Evolutionary conservation across 2,113 vertebrate genomes (phyloP).

Genomic region (Grus americana): DNA sequence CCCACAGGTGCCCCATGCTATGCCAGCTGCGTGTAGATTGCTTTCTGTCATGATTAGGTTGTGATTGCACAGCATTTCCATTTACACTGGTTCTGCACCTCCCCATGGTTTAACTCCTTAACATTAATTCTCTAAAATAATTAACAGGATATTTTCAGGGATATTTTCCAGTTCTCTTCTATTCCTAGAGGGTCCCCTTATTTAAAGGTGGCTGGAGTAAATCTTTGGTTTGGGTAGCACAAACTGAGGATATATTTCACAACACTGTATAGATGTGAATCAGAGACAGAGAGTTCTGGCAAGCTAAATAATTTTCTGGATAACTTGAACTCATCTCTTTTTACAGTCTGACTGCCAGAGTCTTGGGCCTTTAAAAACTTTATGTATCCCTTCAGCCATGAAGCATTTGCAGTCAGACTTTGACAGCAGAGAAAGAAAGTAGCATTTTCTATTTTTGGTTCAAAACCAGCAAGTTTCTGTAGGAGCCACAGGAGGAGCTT

Average conservation of each 20-base stretch:
- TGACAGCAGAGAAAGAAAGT: not conserved
- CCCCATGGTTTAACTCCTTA: not conserved
- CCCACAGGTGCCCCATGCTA: not conserved
- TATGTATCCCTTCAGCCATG: not conserved
- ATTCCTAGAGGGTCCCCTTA: not conserved
- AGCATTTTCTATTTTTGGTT: not conserved
- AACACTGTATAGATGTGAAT: not conserved
- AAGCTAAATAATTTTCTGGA: not conserved
- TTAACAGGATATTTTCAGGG: not conserved
- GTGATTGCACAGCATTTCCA: not conserved
- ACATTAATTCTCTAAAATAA: not conserved
- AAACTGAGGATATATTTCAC: not conserved
- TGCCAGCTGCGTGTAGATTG: not conserved
- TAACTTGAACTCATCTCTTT: not conserved
- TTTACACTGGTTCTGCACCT: not conserved
- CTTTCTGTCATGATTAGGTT: not conserved
- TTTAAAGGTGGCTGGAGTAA: not conserved
- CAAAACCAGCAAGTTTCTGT: not conserved
- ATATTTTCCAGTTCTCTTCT: not conserved
- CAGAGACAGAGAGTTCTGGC: not conserved
- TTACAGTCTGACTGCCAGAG: not conserved
- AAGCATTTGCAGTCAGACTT: not conserved
- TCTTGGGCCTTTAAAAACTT: not conserved
- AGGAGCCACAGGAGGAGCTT: not conserved
- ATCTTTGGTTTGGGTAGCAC: not conserved